phyloP scores from a whole-genome alignment of 2,888 invertebrate species.

The Oligia latruncula region DNA sequence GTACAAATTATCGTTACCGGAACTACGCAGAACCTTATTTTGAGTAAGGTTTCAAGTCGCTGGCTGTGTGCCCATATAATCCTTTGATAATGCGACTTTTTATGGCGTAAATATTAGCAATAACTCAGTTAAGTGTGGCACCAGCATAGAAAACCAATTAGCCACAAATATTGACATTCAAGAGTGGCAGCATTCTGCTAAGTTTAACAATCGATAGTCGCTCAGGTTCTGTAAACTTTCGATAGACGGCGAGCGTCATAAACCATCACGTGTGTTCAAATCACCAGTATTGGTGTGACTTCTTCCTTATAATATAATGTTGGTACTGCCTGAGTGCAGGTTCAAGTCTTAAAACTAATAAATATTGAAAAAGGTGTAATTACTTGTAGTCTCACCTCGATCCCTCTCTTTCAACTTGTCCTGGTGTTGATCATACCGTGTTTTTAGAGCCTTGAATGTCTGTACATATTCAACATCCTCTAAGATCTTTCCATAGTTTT shows the following conservation, averaged over 20 bases:
- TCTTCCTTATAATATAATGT: neutral
- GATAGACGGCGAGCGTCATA: neutral
- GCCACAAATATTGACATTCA: neutral
- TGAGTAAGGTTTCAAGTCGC: too few relatives aligned
- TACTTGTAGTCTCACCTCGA: conserved; percentile 87
- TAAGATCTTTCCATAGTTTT: conserved; percentile 98
- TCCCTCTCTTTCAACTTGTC: conserved; percentile 97
- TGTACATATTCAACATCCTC: conserved; percentile 99
- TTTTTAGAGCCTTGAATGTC: conserved; percentile 98
- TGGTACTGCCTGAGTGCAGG: neutral
- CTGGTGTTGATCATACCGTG: conserved; percentile 97
- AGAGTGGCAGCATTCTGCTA: neutral
- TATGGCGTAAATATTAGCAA: neutral
- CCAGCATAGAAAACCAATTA: neutral
- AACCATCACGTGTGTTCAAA: neutral
- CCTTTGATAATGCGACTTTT: neutral
- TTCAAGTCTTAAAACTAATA: conserved; percentile 43
- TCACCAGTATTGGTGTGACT: neutral
- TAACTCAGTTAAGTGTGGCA: neutral
- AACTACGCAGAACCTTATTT: too few relatives aligned
- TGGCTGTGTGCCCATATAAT: neutral
- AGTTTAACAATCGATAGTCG: neutral
- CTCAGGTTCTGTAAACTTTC: neutral
- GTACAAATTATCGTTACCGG: too few relatives aligned
- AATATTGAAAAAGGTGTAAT: conserved; percentile 52